Conservation (phyloP, 2,888 invertebrate genomes). For the Metallyticus violacea region DNA sequence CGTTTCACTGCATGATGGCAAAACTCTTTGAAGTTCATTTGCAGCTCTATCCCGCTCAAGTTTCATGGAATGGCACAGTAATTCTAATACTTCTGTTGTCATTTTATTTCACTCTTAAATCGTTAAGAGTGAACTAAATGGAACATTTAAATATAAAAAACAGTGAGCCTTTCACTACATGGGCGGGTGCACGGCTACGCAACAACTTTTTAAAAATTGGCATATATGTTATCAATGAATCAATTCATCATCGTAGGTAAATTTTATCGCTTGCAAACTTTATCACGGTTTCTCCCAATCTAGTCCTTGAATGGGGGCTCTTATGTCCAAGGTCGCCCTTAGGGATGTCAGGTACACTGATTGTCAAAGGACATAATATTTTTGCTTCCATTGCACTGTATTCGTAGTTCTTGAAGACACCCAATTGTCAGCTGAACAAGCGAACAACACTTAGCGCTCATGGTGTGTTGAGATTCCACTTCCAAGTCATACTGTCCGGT, state of each 20-base stretch:
- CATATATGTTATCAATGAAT: too few relatives aligned
- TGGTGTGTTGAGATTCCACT: not conserved
- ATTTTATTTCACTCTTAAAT: not conserved
- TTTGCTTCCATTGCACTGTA: not conserved
- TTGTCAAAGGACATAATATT: too few relatives aligned
- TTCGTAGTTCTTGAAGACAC: not conserved
- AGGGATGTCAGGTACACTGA: too few relatives aligned
- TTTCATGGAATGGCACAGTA: constrained; percentile 37
- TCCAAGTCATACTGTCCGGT: too few relatives aligned
- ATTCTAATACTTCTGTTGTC: constrained; percentile 32
- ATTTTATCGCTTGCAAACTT: too few relatives aligned
- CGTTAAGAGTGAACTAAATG: not conserved
- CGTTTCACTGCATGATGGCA: constrained; percentile 30
- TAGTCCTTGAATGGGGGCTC: too few relatives aligned
- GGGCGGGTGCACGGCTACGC: not conserved
- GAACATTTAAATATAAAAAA: not conserved
- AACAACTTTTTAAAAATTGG: too few relatives aligned
- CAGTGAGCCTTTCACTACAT: not conserved
- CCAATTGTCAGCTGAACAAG: not conserved
- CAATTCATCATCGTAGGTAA: too few relatives aligned
- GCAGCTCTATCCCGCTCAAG: constrained; percentile 38
- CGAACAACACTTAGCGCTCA: not conserved
- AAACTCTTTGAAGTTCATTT: constrained; percentile 35
- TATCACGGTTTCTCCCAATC: too few relatives aligned
- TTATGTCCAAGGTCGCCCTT: too few relatives aligned